Evolutionary conservation across 2,797 vertebrate species (phyloP).

Genomic region (Ficedula albicollis): DNA sequence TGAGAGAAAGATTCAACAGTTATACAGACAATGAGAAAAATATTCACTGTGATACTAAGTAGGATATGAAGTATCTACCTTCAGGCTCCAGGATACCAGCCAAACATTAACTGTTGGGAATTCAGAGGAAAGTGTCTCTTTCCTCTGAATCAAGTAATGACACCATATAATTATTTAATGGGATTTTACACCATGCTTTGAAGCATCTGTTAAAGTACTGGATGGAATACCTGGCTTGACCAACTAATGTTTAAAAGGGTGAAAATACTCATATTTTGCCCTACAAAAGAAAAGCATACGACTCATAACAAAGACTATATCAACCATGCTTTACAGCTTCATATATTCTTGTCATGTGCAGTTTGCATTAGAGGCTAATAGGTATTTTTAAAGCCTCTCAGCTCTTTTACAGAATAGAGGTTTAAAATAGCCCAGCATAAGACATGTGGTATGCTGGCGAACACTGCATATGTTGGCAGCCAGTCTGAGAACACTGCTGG

Average conservation of each 20-base stretch:
- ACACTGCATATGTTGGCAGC: not conserved
- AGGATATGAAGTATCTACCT: not conserved
- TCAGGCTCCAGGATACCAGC: not conserved
- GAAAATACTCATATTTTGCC: not conserved
- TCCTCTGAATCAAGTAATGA: not conserved
- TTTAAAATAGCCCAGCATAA: conserved; percentile 57
- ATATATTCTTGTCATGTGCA: not conserved
- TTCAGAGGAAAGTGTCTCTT: not conserved
- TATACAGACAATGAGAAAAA: not conserved
- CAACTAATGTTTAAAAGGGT: not conserved
- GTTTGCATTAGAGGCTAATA: not conserved
- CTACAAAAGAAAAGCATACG: not conserved
- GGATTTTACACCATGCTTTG: not conserved
- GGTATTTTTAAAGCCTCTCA: not conserved
- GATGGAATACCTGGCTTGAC: not conserved
- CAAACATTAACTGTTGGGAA: not conserved
- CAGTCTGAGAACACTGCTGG: conserved; percentile 19
- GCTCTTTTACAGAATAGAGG: not conserved
- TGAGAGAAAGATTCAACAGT: not conserved
- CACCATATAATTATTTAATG: not conserved
- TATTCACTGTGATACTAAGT: not conserved
- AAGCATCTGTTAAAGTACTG: not conserved
- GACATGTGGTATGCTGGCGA: conserved; percentile 42
- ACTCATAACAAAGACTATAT: not conserved
- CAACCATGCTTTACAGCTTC: not conserved